Evolutionary conservation across 2,797 vertebrate species (phyloP).

Genomic region (Lacerta bilineata): DNA sequence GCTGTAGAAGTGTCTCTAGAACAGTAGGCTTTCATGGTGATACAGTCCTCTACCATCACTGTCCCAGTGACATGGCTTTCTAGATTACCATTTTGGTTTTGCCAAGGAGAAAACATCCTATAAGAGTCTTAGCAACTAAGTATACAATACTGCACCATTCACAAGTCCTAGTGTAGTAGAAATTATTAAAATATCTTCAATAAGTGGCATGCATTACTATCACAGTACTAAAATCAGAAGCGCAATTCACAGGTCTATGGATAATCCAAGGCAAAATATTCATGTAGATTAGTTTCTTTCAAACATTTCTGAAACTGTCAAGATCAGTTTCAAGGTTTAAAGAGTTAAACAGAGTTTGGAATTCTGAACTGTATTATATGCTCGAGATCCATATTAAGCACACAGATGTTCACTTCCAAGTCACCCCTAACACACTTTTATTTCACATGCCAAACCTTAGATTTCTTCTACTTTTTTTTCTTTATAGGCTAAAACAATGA

Average conservation of each 20-base stretch:
- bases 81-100: constrained; percentile 51
- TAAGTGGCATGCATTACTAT: constrained; percentile 69
- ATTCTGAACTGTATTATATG: constrained; percentile 56
- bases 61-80: constrained; percentile 52
- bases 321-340: constrained; percentile 59
- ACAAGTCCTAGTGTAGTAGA: constrained; percentile 46
- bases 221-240: constrained; percentile 68
- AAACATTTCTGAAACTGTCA: constrained; percentile 58
- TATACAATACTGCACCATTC: constrained; percentile 53
- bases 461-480: constrained; percentile 40
- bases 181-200: constrained; percentile 63
- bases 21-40: constrained; percentile 50
- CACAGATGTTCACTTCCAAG: constrained; percentile 54
- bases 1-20: constrained; percentile 56
- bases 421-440: constrained; percentile 54
- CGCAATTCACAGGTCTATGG: constrained; percentile 67
- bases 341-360: constrained; percentile 58
- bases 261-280: constrained; percentile 65
- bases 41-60: constrained; percentile 32
- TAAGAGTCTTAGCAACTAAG: constrained; percentile 34
- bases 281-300: constrained; percentile 38
- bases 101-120: constrained; percentile 48
- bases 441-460: constrained; percentile 55
- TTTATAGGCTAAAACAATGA: constrained; percentile 60
- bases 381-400: constrained; percentile 55